Base-by-base conservation (phyloP, 2,888 invertebrate genomes). In the Pseudococcus jackbeardsleyi region DNA sequence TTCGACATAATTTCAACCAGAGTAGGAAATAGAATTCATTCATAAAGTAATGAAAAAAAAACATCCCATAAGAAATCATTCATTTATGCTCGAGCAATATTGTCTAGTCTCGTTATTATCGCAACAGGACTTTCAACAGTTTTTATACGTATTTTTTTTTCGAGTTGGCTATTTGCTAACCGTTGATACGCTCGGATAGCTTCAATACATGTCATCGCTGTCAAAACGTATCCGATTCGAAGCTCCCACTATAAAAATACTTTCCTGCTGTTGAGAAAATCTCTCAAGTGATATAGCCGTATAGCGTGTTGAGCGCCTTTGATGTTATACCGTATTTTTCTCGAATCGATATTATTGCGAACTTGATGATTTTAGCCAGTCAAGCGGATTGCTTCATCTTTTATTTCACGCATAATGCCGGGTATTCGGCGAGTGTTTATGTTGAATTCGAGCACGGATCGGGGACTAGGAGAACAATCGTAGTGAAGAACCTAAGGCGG, bases 191-290 rank as follows among this genome's bases (percentile, higher is more conserved):
- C 33, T 72, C 15, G 68, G n/a, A 26, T 72, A 33, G 68, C 68
- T 72, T 72, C 68, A 72, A 72, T 72, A 72, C 12, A 72, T 72
- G 68, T 72, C 68, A 72, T 72, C n/a, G 68, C 26, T 72, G 68
- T 72, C 68, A 72, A 72, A 72, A 72, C 15, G 26, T 72, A 72
- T 72, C 68, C 15, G 6, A 22, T 7, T 72, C 26, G 26, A 33
- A 33, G 26, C 11, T 72, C 33, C 33, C 15, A 2, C 68, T 33
- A 72, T 33, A 72, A 22, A 72, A 33, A 72, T 33, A 72, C 26
- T 72, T 72, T 72, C 8, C 26, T 33, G 26, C 33, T 72, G 68
- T 72, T 33, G 33, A 33, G 68, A 72, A 72, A 72, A 26, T 72
- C 33, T 72, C 68, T 72, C 68, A 11, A 72, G 12, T 72, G 12